phyloP scores from a whole-genome alignment of 2,888 invertebrate genomes.

The Tachystola acroxantha region DNA sequence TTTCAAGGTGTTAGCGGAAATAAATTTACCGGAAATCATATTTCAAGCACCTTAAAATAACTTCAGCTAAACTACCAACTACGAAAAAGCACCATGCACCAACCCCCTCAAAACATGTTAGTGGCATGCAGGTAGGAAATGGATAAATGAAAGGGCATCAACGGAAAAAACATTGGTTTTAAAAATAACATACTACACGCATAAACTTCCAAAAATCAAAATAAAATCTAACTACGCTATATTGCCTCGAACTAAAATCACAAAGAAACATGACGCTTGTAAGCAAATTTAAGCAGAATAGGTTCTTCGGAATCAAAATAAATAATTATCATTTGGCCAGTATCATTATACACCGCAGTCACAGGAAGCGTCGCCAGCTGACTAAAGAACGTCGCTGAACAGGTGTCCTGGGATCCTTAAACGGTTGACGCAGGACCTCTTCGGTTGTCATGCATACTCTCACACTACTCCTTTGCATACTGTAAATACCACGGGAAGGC shows the following conservation, averaged over 20 bases:
- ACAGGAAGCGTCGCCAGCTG: conserved; percentile 49
- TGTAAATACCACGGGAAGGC: conserved; percentile 51
- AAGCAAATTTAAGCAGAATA: conserved; percentile 78
- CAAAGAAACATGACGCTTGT: conserved; percentile 72
- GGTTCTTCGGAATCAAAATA: conserved; percentile 77
- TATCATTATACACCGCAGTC: conserved; percentile 64
- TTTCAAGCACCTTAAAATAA: conserved; percentile 60
- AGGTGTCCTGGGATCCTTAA: conserved; percentile 3
- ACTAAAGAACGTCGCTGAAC: conserved; percentile 6
- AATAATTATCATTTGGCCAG: conserved; percentile 77
- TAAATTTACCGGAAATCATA: conserved; percentile 56
- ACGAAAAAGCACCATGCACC: conserved; percentile 68
- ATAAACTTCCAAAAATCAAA: conserved; percentile 55
- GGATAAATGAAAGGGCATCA: conserved; percentile 25
- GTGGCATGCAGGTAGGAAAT: conserved; percentile 56
- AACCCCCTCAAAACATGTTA: conserved; percentile 57
- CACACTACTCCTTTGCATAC: conserved; percentile 43
- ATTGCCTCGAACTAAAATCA: conserved; percentile 53
- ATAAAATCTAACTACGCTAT: conserved; percentile 61
- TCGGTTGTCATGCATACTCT: conserved; percentile 41
- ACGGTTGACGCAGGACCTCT: not conserved
- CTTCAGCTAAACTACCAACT: conserved; percentile 39
- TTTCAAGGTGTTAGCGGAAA: conserved; percentile 31
- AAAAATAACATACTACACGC: conserved; percentile 70
- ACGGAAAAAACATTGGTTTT: conserved; percentile 75